Conservation (phyloP, 2,888 invertebrate genomes). For the Nycteola revayana region DNA sequence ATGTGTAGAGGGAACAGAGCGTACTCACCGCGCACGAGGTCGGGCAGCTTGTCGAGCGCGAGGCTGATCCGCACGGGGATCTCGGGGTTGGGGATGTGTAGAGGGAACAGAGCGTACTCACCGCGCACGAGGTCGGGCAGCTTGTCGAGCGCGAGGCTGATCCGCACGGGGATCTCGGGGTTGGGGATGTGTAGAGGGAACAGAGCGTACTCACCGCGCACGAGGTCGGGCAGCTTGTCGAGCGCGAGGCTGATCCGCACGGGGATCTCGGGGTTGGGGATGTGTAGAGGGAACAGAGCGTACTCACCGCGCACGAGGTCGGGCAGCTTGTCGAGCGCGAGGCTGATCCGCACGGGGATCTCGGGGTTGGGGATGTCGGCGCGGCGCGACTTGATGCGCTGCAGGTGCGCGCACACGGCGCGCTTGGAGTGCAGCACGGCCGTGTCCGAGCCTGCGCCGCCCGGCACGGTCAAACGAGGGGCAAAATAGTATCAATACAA, state of each 20-base stretch:
- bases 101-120: too few species aligned
- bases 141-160: slow-evolving; percentile 90
- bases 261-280: too few species aligned
- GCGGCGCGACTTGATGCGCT: slow-evolving; percentile 90
- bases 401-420: slow-evolving; percentile 85
- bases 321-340: slow-evolving; percentile 90
- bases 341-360: slow-evolving; percentile 91
- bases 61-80: slow-evolving; percentile 92
- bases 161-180: slow-evolving; percentile 93
- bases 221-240: slow-evolving; percentile 90
- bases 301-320: slow-evolving; percentile 89
- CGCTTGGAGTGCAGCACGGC: slow-evolving; percentile 92
- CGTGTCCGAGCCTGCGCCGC: slow-evolving; percentile 89
- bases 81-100: slow-evolving; percentile 95
- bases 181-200: slow-evolving; percentile 95
- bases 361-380: slow-evolving; percentile 95
- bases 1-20: too few species aligned
- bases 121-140: slow-evolving; percentile 90
- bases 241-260: slow-evolving; percentile 61
- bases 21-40: slow-evolving; percentile 88
- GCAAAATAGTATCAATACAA: too few species aligned
- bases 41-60: slow-evolving; percentile 90
- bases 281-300: too few species aligned
- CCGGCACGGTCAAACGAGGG: too few species aligned
- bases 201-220: slow-evolving; percentile 86